Evolutionary conservation across 2,797 vertebrate genomes (phyloP), one percentile per base, ranked within the genome.

Genomic region (Acrossocheilus wenchowensis): DNA sequence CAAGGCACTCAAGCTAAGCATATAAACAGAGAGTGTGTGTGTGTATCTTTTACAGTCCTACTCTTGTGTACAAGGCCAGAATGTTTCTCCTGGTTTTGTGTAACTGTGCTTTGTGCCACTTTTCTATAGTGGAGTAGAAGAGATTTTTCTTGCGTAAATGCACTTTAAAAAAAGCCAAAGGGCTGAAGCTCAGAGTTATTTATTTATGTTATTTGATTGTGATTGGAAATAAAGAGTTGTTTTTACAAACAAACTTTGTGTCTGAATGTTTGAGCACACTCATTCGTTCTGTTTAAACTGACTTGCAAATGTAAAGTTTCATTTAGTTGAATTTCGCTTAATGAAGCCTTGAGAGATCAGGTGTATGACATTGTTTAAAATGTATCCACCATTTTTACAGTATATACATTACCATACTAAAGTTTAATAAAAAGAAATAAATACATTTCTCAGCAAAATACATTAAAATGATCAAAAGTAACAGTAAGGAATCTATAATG

Each of bases 151-250:
- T 86, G 88, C 91, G 92, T 92, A 92, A 83, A 90, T 92, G 94
- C 95, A 95, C 95, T 95, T 95, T 95, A 72, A 89, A 91, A 39
- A 78, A 72, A 80, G 83, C 90, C 91, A 91, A 91, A 91, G 86
- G 88, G 90, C 88, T 86, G 54, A 30, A 87, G 90, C 77, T 81
- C 62, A 75, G 73, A 83, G 87, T 86, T 93, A 93, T 93, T 95
- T 95, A 92, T 95, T 93, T 93, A 87, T 87, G 88, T 91, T 85
- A 89, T 82, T 26, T 85, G 89, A 78, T 88, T 85, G 78, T 83
- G 62, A 66, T 52, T 54, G 19, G 54, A 88, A 90, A 90, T 87
- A 89, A 86, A 86, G 54, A 60, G 21, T 64, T 80, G 43, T 89
- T 92, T 89, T 87, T 86, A 86, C 90, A 94, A 94, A 90, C 19